Evolutionary conservation across 1,140 invertebrate genomes (phyloP).

Genomic region (Caenorhabditis tropicalis): DNA sequence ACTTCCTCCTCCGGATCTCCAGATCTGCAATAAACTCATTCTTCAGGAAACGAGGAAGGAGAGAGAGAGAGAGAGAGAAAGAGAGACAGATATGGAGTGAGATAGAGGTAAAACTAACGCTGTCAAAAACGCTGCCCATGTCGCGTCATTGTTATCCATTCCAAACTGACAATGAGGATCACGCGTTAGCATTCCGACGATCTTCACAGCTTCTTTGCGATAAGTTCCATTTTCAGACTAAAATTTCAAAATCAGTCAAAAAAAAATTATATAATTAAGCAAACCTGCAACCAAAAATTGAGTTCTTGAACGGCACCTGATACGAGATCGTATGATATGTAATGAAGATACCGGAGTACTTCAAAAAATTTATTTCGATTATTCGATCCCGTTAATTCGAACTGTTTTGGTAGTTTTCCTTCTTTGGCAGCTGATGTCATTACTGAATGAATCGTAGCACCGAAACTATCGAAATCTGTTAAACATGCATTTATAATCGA

Average conservation of each 20-base stretch:
- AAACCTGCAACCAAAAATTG: constrained; percentile 6
- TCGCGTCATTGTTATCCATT: background rate
- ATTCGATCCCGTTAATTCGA: background rate
- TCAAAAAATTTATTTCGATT: constrained; percentile 12
- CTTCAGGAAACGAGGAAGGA: no score
- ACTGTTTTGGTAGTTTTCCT: constrained; percentile 6
- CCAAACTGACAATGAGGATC: constrained; percentile 15
- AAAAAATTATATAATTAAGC: background rate
- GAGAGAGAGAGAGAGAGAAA: no score
- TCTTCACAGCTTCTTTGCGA: background rate
- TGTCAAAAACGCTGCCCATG: constrained; percentile 1
- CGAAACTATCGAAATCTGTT: background rate
- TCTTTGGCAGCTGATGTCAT: constrained; percentile 1
- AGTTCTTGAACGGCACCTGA: background rate
- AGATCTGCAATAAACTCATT: background rate
- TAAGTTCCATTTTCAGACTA: background rate
- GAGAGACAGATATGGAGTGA: no score
- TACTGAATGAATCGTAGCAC: background rate
- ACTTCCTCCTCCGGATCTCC: background rate
- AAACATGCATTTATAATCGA: background rate
- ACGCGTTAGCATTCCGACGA: background rate
- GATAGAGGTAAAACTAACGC: constrained; percentile 6
- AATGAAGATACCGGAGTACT: background rate
- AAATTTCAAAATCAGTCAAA: background rate
- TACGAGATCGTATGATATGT: background rate